Base-by-base conservation (phyloP, 1,140 invertebrate species). In the Forficula auricularia region DNA sequence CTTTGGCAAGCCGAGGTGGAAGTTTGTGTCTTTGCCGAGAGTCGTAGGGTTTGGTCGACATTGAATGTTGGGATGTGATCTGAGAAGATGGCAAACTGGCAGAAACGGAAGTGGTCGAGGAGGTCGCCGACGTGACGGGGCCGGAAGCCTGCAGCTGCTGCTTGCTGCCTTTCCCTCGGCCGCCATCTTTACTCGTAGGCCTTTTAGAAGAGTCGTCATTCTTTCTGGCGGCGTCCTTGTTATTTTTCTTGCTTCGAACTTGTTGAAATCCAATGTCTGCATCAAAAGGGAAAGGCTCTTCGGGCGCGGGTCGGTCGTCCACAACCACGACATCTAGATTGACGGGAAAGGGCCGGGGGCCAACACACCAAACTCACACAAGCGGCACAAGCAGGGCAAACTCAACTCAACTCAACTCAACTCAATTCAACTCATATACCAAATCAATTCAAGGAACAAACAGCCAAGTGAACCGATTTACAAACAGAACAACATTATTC, bases 181-280 rank as follows among this genome's bases (percentile, higher is more conserved):
- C 15, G 3, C 1, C 14, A 2, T 12, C 40, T 30, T 45, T 19
- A n/a, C 13, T 15, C 4, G 34, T 6, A 6, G 34, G 13, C 42
- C 37, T 19, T 9, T 44, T 35, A 10, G 36, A 33, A 15, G 2
- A 16, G 8, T 14, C 18, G 1, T 30, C 40, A 10, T 42, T 42
- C 44, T 56, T 48, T 51, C 69, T 64, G 39, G 67, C 64, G 3
- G 66, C 62, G 39, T 76, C 72, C 51, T 77, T 77, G 0, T 70
- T 70, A 48, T 69, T 75, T 52, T 85, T 86, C 55, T 85, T 85
- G 31, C 78, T 83, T 34, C 79, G 72, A 1, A 88, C 85, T 58
- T 90, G 84, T 58, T 87, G 83, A 58, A 89, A 89, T 33, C 82
- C 83, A 56, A 85, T 82, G 52, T 79, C 68, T 45, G 54, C 59